phyloP scores from a whole-genome alignment of 1,140 invertebrate genomes.

The Drosophila athabasca region DNA sequence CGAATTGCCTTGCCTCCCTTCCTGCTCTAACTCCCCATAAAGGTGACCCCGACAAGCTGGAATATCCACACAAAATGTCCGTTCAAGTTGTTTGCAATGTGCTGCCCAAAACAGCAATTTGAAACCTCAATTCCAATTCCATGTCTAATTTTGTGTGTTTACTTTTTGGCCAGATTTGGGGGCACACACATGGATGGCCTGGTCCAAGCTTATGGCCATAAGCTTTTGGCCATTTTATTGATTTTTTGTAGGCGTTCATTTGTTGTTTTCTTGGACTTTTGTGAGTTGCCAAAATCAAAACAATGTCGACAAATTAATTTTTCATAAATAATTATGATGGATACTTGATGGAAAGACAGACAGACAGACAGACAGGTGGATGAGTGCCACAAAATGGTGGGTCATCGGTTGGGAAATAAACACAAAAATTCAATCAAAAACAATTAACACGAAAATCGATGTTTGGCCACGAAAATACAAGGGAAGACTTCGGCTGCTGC shows the following conservation, averaged over 20 bases:
- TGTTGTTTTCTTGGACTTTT: slow-evolving; percentile 28
- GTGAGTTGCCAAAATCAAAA: slow-evolving; percentile 42
- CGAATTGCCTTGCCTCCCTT: no score
- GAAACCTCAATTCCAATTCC: slow-evolving; percentile 19
- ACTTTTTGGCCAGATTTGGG: slow-evolving; percentile 39
- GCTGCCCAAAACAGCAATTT: slow-evolving; percentile 7
- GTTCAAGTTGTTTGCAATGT: not conserved
- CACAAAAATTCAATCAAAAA: slow-evolving; percentile 55
- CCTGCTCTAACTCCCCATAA: no score
- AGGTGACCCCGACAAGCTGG: no score
- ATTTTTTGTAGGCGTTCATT: slow-evolving; percentile 61
- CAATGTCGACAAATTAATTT: slow-evolving; percentile 64
- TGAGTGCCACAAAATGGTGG: slow-evolving; percentile 17
- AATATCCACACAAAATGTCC: no score
- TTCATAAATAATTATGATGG: slow-evolving; percentile 65
- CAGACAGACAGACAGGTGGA: slow-evolving; percentile 29
- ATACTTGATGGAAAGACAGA: slow-evolving; percentile 55
- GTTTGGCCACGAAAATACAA: slow-evolving; percentile 28
- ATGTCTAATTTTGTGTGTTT: not conserved
- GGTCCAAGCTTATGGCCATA: not conserved
- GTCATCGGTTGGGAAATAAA: slow-evolving; percentile 25
- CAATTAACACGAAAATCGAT: slow-evolving; percentile 71
- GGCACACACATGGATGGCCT: slow-evolving; percentile 12
- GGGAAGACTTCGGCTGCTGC: slow-evolving; percentile 9
- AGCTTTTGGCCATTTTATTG: slow-evolving; percentile 57